Evolutionary conservation across 2,113 vertebrate genomes (phyloP), one percentile per base, ranked within the genome.

Genomic region (Silurus glanis): DNA sequence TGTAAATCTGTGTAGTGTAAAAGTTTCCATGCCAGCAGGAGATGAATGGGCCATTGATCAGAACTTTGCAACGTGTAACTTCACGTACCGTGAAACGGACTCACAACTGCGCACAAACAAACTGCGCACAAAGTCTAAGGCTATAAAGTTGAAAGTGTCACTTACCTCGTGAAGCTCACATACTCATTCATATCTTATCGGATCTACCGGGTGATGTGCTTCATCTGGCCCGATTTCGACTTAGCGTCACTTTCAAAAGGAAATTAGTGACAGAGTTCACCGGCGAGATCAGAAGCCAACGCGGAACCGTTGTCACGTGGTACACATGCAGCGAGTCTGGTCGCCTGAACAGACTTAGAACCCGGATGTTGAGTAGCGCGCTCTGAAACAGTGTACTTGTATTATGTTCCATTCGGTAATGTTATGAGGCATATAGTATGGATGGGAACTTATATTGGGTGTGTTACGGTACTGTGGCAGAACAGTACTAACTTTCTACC

Each of bases 31-130:
- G 51, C 9, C 25, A 4, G 49, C 21, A n/a, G 13, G 14, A 58
- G 4, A 82, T 82, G 55, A 86, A 86, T 62, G 85, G 66, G n/a
- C 45, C 19, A 81, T 71, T 86, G 78, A 86, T 25, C 13, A 59
- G 6, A 25, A 72, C 45, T 53, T 53, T 69, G 75, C 74, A 45
- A 69, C 84, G 79, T 82, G 55, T 62, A 49, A 61, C 67, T 23
- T 28, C 69, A 80, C 17, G 47, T 47, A n/a, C 9, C 17, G 49
- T 69, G 64, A 51, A 49, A 9, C 45, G 0, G 23, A 23, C 28
- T 53, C 21, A 25, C 13, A 75, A 2, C 37, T 28, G 37, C 37
- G 37, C 37, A 37, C 37, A 64, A 37, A 37, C 13, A 21, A 2
- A 25, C 21, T 16, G 6, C 9, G 0, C 23, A 61, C 37, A n/a